Conservation (phyloP, 2,888 invertebrate species). For the Drosophila koepferae region DNA sequence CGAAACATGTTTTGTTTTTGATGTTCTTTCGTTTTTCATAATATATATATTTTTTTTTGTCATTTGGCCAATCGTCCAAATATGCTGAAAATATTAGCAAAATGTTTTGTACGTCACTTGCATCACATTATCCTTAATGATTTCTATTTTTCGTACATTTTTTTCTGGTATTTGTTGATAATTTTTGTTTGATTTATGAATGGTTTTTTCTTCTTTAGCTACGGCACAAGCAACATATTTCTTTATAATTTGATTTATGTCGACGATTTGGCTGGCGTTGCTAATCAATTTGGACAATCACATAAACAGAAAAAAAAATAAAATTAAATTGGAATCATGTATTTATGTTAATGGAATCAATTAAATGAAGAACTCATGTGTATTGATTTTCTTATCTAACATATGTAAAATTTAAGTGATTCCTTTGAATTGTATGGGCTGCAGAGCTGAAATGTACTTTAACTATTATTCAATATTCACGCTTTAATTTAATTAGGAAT, state of each 20-base stretch:
- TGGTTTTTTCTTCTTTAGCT: slow-evolving; percentile 5
- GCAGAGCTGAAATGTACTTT: neutral
- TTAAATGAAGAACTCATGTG: neutral
- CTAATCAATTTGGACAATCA: slow-evolving; percentile 26
- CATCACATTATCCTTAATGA: slow-evolving; percentile 53
- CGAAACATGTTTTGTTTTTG: slow-evolving; percentile 73
- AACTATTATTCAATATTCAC: neutral
- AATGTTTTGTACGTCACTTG: slow-evolving; percentile 37
- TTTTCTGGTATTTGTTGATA: slow-evolving; percentile 12
- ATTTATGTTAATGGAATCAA: neutral
- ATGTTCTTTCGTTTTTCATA: slow-evolving; percentile 36
- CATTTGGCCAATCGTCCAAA: slow-evolving; percentile 30
- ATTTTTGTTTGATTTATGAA: slow-evolving; percentile 55
- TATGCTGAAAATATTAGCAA: slow-evolving; percentile 54
- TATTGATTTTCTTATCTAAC: too few relatives aligned
- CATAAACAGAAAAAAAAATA: too few relatives aligned
- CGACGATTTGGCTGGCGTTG: slow-evolving; percentile 11
- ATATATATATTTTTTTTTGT: neutral
- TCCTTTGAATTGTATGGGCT: neutral
- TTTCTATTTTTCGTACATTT: slow-evolving; percentile 15
- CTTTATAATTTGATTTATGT: slow-evolving; percentile 4
- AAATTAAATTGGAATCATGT: neutral
- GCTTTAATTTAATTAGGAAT: neutral
- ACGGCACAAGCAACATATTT: slow-evolving; percentile 1
- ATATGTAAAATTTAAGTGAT: too few relatives aligned